Evolutionary conservation across 2,797 vertebrate genomes (phyloP).

Genomic region (Huso huso): DNA sequence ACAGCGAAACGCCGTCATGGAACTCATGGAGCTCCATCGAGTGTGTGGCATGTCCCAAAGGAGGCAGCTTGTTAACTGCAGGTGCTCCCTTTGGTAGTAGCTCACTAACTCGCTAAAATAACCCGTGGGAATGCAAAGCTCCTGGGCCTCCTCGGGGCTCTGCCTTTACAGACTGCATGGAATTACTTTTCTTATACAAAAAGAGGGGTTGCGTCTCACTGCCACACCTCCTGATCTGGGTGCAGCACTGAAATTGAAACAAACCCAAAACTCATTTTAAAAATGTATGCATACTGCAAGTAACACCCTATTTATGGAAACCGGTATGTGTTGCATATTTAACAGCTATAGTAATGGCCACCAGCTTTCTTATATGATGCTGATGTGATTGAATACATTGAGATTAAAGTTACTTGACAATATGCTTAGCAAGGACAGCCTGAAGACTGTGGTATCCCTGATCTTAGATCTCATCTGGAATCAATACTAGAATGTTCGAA

Average conservation of each 20-base stretch:
- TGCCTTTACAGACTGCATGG: too few relatives aligned
- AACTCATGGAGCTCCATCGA: constrained; percentile 11
- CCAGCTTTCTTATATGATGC: not conserved
- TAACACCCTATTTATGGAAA: not conserved
- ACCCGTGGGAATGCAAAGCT: constrained; percentile 5
- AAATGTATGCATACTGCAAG: too few relatives aligned
- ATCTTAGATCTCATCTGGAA: not conserved
- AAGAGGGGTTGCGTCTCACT: too few relatives aligned
- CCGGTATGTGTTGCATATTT: not conserved
- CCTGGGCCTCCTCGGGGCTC: not conserved
- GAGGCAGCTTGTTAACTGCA: constrained; percentile 22
- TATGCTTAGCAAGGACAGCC: not conserved
- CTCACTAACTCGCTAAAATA: constrained; percentile 24
- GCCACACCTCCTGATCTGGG: too few relatives aligned
- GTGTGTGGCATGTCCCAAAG: constrained; percentile 4
- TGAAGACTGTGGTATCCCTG: not conserved
- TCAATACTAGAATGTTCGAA: not conserved
- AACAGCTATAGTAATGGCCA: not conserved
- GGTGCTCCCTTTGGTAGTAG: constrained; percentile 17
- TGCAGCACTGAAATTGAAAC: too few relatives aligned
- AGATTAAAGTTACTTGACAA: not conserved
- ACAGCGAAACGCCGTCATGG: not conserved
- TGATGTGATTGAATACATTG: not conserved
- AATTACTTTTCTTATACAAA: too few relatives aligned
- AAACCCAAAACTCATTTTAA: too few relatives aligned